phyloP scores from a whole-genome alignment of 2,888 invertebrate species.

The Melieria omissa region DNA sequence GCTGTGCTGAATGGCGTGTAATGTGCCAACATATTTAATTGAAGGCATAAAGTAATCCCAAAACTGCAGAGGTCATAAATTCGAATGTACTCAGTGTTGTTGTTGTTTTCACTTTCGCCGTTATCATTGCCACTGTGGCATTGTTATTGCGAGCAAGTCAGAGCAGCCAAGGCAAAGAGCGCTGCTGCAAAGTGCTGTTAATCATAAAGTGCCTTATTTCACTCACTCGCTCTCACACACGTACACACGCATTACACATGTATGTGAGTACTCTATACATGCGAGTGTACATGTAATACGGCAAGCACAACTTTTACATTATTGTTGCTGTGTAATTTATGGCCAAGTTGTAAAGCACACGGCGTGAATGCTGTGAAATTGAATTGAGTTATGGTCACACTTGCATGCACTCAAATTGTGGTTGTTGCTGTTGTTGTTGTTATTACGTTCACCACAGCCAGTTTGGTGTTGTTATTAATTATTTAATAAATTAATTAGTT shows the following conservation, averaged over 20 bases:
- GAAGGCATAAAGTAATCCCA: slow-evolving; percentile 22
- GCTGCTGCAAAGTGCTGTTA: not conserved
- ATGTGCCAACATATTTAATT: too few relatives aligned
- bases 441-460: not conserved
- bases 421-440: not conserved
- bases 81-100: not conserved
- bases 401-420: not conserved
- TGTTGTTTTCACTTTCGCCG: not conserved
- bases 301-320: not conserved
- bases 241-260: too few relatives aligned
- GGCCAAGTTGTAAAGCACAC: not conserved
- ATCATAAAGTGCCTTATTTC: not conserved
- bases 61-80: slow-evolving; percentile 33
- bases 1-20: slow-evolving; percentile 19
- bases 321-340: not conserved
- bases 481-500: slow-evolving; percentile 34
- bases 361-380: not conserved
- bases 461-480: slow-evolving; percentile 22
- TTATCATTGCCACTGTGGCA: not conserved
- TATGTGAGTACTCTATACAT: not conserved
- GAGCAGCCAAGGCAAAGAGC: not conserved
- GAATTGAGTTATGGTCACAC: not conserved
- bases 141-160: not conserved
- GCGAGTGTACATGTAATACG: not conserved
- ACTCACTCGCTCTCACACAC: too few relatives aligned